These are phyloP conservation scores for Ornithoptera priamus DNA, from an alignment of 2,888 invertebrate species.

Conservation along the genomic window DNA sequence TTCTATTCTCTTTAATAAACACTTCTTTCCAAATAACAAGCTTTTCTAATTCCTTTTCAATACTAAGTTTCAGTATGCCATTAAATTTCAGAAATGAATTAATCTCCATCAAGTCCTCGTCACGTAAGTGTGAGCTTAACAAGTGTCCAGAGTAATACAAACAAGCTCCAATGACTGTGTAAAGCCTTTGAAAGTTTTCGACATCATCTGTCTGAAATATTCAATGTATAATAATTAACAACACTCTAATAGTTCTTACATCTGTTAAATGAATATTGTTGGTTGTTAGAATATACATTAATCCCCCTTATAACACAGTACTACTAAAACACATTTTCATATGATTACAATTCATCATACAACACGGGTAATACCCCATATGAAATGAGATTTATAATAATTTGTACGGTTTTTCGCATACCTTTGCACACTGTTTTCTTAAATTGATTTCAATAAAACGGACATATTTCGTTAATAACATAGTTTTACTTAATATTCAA, in stretches of 20 bases:
- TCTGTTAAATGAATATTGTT: background rate
- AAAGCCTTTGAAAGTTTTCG: conserved; percentile 86
- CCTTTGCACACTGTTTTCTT: too few species aligned
- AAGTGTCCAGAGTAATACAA: conserved; percentile 85
- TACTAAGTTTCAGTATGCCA: conserved; percentile 85
- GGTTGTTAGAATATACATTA: too few species aligned
- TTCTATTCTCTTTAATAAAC: conserved; percentile 76
- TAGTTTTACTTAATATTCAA: too few species aligned
- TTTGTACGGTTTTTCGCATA: too few species aligned
- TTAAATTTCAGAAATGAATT: conserved; percentile 87
- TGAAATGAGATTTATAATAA: too few species aligned
- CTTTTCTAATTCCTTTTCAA: conserved; percentile 83
- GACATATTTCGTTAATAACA: too few species aligned
- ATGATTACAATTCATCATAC: too few species aligned
- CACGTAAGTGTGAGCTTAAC: conserved; percentile 87
- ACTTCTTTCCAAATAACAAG: conserved; percentile 89
- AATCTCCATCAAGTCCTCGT: conserved; percentile 86
- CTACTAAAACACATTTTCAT: too few species aligned
- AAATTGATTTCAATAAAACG: too few species aligned
- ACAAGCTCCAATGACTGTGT: conserved; percentile 83
- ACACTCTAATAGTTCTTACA: background rate
- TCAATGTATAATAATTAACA: background rate
- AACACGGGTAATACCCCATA: too few species aligned
- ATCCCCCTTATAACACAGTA: too few species aligned
- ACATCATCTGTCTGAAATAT: conserved; percentile 86